Conservation (phyloP, 2,113 vertebrate species). For the Prolemur simus region DNA sequence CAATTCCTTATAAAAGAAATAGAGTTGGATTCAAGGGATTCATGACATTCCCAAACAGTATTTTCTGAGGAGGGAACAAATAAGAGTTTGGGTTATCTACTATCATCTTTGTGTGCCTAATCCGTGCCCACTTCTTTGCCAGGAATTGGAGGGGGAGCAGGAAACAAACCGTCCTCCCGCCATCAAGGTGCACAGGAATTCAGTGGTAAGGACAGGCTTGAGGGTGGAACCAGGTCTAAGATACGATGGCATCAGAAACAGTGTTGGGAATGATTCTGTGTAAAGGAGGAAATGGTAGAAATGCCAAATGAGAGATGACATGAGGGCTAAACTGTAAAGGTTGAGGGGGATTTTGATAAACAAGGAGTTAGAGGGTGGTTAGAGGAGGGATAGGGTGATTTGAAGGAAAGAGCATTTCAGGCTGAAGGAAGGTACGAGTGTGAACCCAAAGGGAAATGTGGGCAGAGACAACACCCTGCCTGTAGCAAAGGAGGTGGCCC, state of each 20-base stretch:
- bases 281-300: not conserved
- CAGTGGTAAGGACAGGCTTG: not conserved
- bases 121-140: not conserved
- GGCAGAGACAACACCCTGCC: not conserved
- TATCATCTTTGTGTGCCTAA: accelerated
- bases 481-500: not conserved
- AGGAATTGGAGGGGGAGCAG: not conserved
- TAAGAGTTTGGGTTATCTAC: not conserved
- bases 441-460: not conserved
- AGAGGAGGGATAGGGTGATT: not conserved
- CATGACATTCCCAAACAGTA: not conserved
- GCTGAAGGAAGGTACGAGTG: not conserved
- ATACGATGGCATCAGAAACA: accelerated
- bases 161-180: too few species aligned
- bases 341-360: not conserved
- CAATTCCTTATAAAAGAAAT: not conserved
- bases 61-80: not conserved
- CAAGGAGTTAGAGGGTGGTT: not conserved
- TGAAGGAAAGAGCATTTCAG: not conserved
- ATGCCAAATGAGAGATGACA: not conserved
- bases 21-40: not conserved
- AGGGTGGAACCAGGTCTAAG: not conserved
- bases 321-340: not conserved
- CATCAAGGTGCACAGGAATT: not conserved
- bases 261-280: not conserved